Base-by-base conservation (phyloP, 2,797 vertebrate species). In the Phrynocephalus forsythii region DNA sequence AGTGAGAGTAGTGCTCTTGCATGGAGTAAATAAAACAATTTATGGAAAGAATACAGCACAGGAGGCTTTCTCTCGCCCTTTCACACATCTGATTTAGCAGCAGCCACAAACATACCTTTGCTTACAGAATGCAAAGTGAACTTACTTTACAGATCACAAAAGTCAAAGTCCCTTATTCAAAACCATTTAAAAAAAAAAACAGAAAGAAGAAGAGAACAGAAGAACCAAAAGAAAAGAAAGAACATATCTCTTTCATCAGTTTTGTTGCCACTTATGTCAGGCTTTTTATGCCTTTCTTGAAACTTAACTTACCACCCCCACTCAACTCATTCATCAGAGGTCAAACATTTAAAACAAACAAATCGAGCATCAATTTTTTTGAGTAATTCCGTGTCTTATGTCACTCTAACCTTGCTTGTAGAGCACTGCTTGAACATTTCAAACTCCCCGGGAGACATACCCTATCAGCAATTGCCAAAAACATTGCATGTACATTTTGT, bases 341-440 rank as follows among this genome's bases (percentile, higher is more conserved):
- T 30, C 24, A 30, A 16, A 81, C 22, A 33, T 81, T 86, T n/a
- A 66, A 81, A 81, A 20, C 26, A 56, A 86, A 72, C 9, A 7
- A 5, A 60, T 28, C 2, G 16, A 52, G 3, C 56, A 38, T 44
- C 22, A 76, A 22, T n/a, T 44, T 83, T 52, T 73, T 63, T 22
- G 83, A 82, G 2, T 24, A 38, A n/a, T 79, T 1, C 82, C 72
- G 75, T 84, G 8, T 77, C 87, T 87, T 56, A 86, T 83, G 44
- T 72, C 69, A 69, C 66, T 89, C 88, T 66, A 68, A 13, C 81
- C 86, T 68, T 71, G 1, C 73, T 9, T 20, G 52, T 22, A 84
- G 9, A 77, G 11, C 22, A 69, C 52, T 71, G 68, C 50, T 77
- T 82, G 30, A 60, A 52, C 63, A 75, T 78, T 86, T 91, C 67